These are phyloP conservation scores for Hydropsyche tenuis DNA, from an alignment of 1,140 invertebrate species.

Conservation along the genomic window DNA sequence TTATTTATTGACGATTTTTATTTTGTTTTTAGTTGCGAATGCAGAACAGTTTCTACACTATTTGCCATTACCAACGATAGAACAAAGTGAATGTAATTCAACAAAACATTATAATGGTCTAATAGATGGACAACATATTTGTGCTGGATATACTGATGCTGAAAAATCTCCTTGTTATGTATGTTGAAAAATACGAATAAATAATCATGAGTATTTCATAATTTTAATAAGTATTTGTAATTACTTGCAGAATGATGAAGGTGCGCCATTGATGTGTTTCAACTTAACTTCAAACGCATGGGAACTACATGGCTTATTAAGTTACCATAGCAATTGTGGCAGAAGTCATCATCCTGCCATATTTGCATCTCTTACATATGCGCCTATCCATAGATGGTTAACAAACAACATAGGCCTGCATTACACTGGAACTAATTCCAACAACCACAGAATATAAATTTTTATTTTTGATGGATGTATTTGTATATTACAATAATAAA, in stretches of 20 bases:
- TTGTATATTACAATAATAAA: neutral
- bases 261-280: constrained; percentile 69
- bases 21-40: constrained; percentile 57
- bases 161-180: constrained; percentile 68
- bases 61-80: constrained; percentile 64
- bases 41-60: constrained; percentile 64
- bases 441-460: constrained; percentile 14
- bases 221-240: constrained; percentile 11
- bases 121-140: constrained; percentile 65
- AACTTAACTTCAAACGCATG: constrained; percentile 62
- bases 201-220: neutral
- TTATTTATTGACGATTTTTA: neutral
- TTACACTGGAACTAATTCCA: neutral
- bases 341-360: constrained; percentile 65
- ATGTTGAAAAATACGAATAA: constrained; percentile 52
- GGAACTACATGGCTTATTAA: constrained; percentile 69
- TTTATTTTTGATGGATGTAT: neutral
- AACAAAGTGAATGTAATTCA: constrained; percentile 65
- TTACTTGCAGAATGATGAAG: constrained; percentile 68
- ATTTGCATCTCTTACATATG: constrained; percentile 57
- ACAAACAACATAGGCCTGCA: constrained; percentile 53
- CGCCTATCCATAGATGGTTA: constrained; percentile 53
- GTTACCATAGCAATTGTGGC: constrained; percentile 68
- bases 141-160: constrained; percentile 64
- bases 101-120: constrained; percentile 68